Conservation (phyloP, 1,140 invertebrate species). For the Trachelipus rathkii region DNA sequence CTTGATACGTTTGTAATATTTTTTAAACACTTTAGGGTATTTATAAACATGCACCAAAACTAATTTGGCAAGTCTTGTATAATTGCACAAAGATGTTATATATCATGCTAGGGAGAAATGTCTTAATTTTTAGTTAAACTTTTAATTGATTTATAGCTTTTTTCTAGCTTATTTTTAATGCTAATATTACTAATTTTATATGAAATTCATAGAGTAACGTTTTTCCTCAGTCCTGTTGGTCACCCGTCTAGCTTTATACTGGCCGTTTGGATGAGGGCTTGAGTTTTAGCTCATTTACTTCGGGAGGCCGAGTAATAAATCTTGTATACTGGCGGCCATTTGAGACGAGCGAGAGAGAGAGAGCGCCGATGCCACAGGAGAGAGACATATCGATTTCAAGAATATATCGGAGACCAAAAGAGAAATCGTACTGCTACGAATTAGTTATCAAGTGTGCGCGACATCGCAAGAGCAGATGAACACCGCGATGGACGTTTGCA, state of each 20-base stretch:
- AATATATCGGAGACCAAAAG: too few species aligned
- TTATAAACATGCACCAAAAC: too few species aligned
- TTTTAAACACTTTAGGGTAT: too few species aligned
- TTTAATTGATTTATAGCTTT: not conserved
- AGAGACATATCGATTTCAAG: too few species aligned
- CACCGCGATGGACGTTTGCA: too few species aligned
- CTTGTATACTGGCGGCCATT: conserved; percentile 2
- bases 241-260: conserved; percentile 9
- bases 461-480: too few species aligned
- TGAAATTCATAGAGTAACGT: not conserved
- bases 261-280: conserved; percentile 4
- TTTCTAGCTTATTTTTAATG: not conserved
- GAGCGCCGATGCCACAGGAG: not conserved
- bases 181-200: not conserved
- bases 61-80: not conserved
- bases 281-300: conserved; percentile 10
- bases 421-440: too few species aligned
- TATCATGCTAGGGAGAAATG: not conserved
- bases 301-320: conserved; percentile 2
- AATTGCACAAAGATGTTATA: not conserved
- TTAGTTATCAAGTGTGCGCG: too few species aligned
- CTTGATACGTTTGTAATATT: not conserved
- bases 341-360: not conserved
- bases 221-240: not conserved
- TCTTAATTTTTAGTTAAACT: not conserved